Conservation (phyloP, 2,113 vertebrate species). For the Eulacestoma nigropectus region DNA sequence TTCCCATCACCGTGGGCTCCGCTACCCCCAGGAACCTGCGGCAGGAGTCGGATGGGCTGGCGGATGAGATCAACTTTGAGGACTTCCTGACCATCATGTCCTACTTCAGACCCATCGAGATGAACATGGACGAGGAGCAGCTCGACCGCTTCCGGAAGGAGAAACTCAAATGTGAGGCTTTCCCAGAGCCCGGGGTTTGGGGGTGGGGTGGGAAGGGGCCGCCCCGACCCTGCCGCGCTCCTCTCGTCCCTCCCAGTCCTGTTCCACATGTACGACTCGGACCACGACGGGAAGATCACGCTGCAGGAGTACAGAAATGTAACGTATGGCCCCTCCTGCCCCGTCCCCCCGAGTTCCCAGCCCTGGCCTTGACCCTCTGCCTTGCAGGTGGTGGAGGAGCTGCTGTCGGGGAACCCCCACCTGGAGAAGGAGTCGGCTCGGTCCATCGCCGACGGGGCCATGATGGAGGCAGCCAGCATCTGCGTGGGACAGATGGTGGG, state of each 20-base stretch:
- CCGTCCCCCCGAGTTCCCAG: fast-evolving
- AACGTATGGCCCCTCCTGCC: slow-evolving; percentile 7
- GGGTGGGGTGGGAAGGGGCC: fast-evolving
- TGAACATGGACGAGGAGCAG: slow-evolving; percentile 78
- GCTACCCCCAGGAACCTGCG: slow-evolving; percentile 78
- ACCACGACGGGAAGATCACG: slow-evolving; percentile 89
- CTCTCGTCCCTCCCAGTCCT: slow-evolving; percentile 74
- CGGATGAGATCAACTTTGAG: slow-evolving; percentile 83
- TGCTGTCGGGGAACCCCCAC: slow-evolving; percentile 82
- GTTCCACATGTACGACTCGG: slow-evolving; percentile 96
- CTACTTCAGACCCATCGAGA: slow-evolving; percentile 84
- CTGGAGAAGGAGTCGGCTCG: slow-evolving; percentile 77
- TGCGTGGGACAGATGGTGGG: slow-evolving; percentile 89
- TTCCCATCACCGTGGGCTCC: fast-evolving
- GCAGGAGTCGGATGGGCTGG: slow-evolving; percentile 68
- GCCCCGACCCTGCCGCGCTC: background rate
- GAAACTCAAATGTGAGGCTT: slow-evolving; percentile 86
- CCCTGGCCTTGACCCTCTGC: background rate
- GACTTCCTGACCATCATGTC: slow-evolving; percentile 94
- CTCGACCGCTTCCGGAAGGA: slow-evolving; percentile 73
- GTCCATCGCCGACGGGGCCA: slow-evolving; percentile 89
- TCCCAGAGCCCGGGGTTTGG: fast-evolving
- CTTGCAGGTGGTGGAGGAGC: slow-evolving; percentile 86
- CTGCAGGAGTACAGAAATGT: slow-evolving; percentile 90
- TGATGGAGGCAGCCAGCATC: slow-evolving; percentile 93